These are phyloP conservation scores for Orthosia gracilis DNA, from an alignment of 2,888 invertebrate species.

Conservation along the genomic window DNA sequence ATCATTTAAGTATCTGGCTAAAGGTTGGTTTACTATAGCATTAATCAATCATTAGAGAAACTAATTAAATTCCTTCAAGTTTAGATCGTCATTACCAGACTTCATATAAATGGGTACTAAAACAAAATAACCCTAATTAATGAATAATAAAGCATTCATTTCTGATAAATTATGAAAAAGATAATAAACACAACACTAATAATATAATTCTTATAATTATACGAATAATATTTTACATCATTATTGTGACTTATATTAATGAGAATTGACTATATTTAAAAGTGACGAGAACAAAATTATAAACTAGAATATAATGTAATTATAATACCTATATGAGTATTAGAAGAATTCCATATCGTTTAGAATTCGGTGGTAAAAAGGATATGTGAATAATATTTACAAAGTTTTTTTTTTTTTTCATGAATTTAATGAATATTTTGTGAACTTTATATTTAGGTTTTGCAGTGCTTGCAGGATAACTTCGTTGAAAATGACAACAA, in stretches of 20 bases:
- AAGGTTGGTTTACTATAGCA: neutral
- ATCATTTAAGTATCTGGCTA: neutral
- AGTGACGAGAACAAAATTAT: constrained; percentile 85
- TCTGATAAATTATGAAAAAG: constrained; percentile 58
- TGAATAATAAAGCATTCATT: constrained; percentile 55
- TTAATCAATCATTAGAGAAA: constrained; percentile 3
- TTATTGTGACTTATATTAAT: constrained; percentile 74
- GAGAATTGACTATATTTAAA: constrained; percentile 84
- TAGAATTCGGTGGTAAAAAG: constrained; percentile 85
- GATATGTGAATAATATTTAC: constrained; percentile 77
- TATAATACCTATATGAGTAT: constrained; percentile 81
- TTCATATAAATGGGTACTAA: constrained; percentile 10
- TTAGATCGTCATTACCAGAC: neutral
- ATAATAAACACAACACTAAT: constrained; percentile 63
- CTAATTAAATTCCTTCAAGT: constrained; percentile 16
- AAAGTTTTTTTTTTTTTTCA: constrained; percentile 28
- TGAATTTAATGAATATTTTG: constrained; percentile 26
- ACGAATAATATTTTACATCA: constrained; percentile 65
- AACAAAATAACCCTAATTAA: constrained; percentile 51
- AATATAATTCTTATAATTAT: constrained; percentile 62
- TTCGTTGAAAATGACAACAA: constrained; percentile 1
- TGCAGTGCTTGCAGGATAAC: neutral
- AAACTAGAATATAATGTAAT: constrained; percentile 52
- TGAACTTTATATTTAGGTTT: constrained; percentile 9
- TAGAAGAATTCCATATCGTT: constrained; percentile 75